Evolutionary conservation across 2,797 vertebrate genomes (phyloP).

Genomic region (Capromys pilorides): DNA sequence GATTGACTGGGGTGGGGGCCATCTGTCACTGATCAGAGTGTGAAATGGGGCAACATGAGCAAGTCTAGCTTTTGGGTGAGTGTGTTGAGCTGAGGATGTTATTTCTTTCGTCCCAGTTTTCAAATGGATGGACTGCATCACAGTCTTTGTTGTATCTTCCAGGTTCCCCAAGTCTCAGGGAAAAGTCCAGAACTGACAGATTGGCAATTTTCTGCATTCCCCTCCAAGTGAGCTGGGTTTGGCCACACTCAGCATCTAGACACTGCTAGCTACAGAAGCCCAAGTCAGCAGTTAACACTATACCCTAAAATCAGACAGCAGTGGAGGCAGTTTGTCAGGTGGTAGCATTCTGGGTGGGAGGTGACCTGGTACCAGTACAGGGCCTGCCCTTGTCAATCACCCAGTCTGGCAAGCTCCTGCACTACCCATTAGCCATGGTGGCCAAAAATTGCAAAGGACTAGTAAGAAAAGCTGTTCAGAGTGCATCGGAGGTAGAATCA

Average conservation of each 20-base stretch:
- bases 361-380: neutral
- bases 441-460: neutral
- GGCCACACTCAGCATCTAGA: neutral
- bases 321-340: neutral
- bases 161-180: neutral
- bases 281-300: neutral
- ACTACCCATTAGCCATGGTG: neutral
- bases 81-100: neutral
- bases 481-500: neutral
- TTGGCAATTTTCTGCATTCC: too few relatives aligned
- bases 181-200: neutral
- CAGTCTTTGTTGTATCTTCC: neutral
- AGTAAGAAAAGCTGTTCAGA: neutral
- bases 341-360: neutral
- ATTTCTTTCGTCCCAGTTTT: neutral
- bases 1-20: too few relatives aligned
- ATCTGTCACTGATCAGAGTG: neutral
- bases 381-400: neutral
- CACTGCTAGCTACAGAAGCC: neutral
- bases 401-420: neutral
- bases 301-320: neutral
- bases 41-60: neutral
- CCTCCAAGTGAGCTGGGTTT: neutral
- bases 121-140: neutral
- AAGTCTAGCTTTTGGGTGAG: neutral